Conservation (phyloP, 2,888 invertebrate species). For the Cephus rjabovi region DNA sequence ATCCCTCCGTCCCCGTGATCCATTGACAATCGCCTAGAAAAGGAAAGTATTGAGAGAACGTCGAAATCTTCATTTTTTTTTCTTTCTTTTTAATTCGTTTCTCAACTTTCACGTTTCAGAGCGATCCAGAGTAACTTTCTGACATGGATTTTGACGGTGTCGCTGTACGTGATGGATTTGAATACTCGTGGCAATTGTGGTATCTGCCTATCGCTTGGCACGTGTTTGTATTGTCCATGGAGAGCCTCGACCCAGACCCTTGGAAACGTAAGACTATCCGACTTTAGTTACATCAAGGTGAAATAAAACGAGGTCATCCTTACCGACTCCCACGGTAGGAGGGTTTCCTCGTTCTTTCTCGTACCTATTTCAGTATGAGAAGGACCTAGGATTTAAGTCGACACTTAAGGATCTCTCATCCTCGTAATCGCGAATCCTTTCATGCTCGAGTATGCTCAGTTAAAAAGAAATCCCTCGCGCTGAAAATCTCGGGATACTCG, state of each 20-base stretch:
- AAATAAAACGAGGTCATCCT: not conserved
- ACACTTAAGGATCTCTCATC: not conserved
- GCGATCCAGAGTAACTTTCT: not conserved
- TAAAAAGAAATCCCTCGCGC: not conserved
- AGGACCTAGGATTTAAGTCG: not conserved
- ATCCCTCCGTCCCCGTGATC: not conserved
- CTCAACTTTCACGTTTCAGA: not conserved
- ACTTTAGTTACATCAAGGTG: conserved; percentile 11
- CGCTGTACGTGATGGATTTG: too few species aligned
- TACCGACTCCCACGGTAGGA: not conserved
- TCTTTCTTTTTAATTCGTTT: not conserved
- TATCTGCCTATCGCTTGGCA: not conserved
- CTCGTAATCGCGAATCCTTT: not conserved
- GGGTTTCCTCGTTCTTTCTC: not conserved
- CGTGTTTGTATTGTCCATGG: not conserved
- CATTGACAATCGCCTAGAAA: not conserved
- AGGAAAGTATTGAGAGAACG: not conserved
- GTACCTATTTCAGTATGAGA: not conserved
- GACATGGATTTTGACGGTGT: not conserved
- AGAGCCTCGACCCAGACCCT: not conserved
- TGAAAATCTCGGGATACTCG: not conserved
- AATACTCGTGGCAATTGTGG: not conserved
- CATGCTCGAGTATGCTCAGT: not conserved
- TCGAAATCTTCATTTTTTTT: not conserved
- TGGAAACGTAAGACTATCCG: conserved; percentile 19